Conservation (phyloP, 2,797 vertebrate genomes). For the Cetoscarus ocellatus region DNA sequence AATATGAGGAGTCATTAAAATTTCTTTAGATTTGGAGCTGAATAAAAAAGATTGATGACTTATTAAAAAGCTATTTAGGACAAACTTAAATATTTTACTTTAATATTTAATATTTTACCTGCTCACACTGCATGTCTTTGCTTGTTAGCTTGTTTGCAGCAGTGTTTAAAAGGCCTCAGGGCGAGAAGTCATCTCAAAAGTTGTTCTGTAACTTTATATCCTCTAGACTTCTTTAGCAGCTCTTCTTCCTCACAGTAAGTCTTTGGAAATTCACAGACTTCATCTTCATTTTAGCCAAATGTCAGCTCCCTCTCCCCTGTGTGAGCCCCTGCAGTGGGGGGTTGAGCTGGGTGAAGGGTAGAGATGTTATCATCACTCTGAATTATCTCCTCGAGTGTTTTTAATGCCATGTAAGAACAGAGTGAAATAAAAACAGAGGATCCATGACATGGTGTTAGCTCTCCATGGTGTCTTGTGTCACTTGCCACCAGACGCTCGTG, state of each 20-base stretch:
- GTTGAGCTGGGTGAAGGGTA: conserved; percentile 45
- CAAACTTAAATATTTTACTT: conserved; percentile 3
- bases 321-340: neutral
- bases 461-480: conserved; percentile 30
- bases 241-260: neutral
- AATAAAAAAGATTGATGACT: too few species aligned
- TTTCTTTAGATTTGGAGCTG: too few species aligned
- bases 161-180: neutral
- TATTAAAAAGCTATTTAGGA: too few species aligned
- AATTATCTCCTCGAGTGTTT: conserved; percentile 6
- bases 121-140: conserved; percentile 4
- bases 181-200: neutral
- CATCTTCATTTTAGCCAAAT: neutral
- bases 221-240: neutral
- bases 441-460: neutral
- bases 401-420: neutral
- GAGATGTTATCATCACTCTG: conserved; percentile 47
- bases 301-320: neutral
- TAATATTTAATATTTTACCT: too few species aligned
- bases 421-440: neutral
- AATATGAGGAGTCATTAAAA: too few species aligned
- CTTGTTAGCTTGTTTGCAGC: neutral
- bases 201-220: neutral
- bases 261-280: neutral
- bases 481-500: conserved; percentile 7